Evolutionary conservation across 64 coral and sea anemone species (phyloP), one percentile per base, ranked within the genome.

Genomic region (Stylophora pistillata): DNA sequence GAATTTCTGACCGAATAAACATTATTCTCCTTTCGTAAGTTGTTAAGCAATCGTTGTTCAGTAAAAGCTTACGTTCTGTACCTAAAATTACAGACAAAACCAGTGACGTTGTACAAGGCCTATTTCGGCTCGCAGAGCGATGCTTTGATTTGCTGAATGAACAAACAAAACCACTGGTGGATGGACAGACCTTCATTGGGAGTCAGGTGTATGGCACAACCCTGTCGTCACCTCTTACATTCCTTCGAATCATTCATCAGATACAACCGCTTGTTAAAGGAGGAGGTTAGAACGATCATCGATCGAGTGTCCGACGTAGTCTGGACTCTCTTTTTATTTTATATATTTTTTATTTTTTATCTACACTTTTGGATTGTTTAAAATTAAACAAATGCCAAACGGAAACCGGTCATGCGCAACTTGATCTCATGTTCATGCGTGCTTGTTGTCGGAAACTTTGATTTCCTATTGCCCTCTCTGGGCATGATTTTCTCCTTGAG

Each of bases 221-320:
- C n/a, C 57, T 90, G 13, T 81, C 68, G 12, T 94, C 93, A 5
- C 93, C 93, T 11, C 77, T 79, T 5, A 94, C 93, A 13, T 75
- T 94, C 15, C 75, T 94, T 15, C 86, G 88, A 55, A 90, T 86
- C 66, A 47, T 94, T 63, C 88, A 91, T 21, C 88, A 90, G 53
- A 78, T 90, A 57, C 63, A 82, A 34, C 77, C 78, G 59, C 10
- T 90, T 2, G 1, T 90, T 55, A 56, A 72, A 82, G 88, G 88
- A 30, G 88, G 88, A 90, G 88, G 88, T 90, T 68, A 68, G 23
- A 25, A 26, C 25, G 63, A 66, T 23, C 9, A n/a, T 66, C 25
- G 9, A n/a, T 66, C 37, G 23, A 64, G 1, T 64, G 17, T 1
- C 7, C 23, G 23, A 64, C 18, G 7, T 64, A 21, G 6, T 17